Percentiles rank a stretch among this genome's conserved stretches.
phyloP scores from a whole-genome alignment of 2,113 vertebrate genomes.

The Merops nubicus region DNA sequence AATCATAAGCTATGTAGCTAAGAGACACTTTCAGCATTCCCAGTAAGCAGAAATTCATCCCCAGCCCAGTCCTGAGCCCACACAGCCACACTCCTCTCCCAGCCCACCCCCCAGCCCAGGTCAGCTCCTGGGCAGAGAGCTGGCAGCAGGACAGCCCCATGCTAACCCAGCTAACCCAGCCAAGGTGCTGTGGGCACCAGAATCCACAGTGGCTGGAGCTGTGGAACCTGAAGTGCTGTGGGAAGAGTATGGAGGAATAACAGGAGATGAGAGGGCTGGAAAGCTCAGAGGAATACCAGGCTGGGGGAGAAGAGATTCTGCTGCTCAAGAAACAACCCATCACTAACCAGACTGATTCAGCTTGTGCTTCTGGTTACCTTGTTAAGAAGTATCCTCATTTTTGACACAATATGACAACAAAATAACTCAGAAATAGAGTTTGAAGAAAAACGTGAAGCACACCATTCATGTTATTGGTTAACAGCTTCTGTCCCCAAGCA shows the following conservation, averaged over 20 bases:
- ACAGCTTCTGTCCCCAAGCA: neutral
- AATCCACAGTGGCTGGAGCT: neutral
- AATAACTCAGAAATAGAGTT: neutral
- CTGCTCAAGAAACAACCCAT: neutral
- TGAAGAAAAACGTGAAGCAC: neutral
- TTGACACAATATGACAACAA: neutral
- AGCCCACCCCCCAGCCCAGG: neutral
- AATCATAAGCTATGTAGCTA: neutral
- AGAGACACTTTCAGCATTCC: neutral
- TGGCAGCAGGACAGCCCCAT: fast-evolving
- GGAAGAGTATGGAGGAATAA: neutral
- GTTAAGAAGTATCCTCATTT: neutral
- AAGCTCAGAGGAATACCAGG: neutral
- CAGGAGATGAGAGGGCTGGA: neutral
- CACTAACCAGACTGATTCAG: neutral
- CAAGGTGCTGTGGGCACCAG: neutral
- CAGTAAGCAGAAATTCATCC: fast-evolving
- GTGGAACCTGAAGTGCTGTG: neutral
- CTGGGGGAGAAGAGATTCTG: no score
- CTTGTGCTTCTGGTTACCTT: neutral
- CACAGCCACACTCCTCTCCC: neutral
- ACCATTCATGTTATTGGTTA: neutral
- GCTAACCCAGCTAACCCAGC: neutral
- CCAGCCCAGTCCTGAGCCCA: neutral
- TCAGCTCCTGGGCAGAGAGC: neutral